Base-by-base conservation (phyloP, 2,797 vertebrate species). In the Takifugu ocellatus region DNA sequence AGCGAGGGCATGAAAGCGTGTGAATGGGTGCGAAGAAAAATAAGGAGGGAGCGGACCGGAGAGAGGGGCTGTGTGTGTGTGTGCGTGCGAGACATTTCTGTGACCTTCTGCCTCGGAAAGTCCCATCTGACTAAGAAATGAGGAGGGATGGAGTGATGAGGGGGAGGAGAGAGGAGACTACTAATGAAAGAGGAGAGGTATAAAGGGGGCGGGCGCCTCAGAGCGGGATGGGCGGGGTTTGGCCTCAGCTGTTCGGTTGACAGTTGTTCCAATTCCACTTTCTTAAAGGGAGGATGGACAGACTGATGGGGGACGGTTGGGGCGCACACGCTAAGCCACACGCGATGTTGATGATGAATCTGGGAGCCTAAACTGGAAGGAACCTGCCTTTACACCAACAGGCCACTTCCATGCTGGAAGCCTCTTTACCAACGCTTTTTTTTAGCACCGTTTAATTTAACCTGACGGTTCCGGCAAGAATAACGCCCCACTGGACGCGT, bases 81-180 rank as follows among this genome's bases (percentile, higher is more conserved):
- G 21, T 14, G 56, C 68, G 64, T 10, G 46, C 8, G 56, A 59
- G 74, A 74, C 74, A 65, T 88, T 85, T 87, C 74, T 78, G 78
- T 89, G 88, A 89, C 88, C 86, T 88, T 89, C 84, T 83, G 82
- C 73, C 73, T 85, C 25, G 67, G 77, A 68, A 72, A 86, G 77
- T 84, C 75, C 77, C 75, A 74, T 86, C 85, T 87, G 86, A 88
- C 85, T 88, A 77, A 75, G 82, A 83, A 86, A 88, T 88, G 82
- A 87, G 86, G 50, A 74, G 75, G 73, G 74, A 84, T 83, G 78
- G 83, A 79, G 72, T 79, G 81, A 84, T 82, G 75, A 53, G 49
- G 33, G 54, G 46, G 55, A 72, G 44, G 33, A 73, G 59, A 82
- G 79, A 83, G 85, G 68, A 81, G 88, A 88, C 88, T 87, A 71